A percentile compares a stretch with the other conserved stretches of the same genome.
Conservation (phyloP, 2,113 vertebrate species). For the Gracilinanus agilis region DNA sequence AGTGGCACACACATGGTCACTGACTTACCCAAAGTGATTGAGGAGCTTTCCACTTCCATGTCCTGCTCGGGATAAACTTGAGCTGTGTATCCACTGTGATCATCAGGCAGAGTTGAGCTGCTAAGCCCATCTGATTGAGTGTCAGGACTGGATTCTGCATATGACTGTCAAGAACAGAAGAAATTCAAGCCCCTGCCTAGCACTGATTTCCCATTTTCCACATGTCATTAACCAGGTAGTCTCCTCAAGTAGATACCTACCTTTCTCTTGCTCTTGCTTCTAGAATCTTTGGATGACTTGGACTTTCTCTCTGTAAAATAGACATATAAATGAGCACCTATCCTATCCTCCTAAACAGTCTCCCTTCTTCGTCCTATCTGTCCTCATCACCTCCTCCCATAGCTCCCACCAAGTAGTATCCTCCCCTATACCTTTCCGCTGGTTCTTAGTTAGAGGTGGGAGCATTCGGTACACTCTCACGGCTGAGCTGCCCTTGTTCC, state of each 20-base stretch:
- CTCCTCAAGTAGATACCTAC: conserved; percentile 81
- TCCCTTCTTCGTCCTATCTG: background rate
- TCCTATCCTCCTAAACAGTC: background rate
- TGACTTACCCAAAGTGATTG: conserved; percentile 84
- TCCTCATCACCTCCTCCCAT: background rate
- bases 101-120: conserved; percentile 82
- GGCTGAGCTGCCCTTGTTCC: conserved; percentile 95
- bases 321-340: background rate
- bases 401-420: background rate
- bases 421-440: conserved; percentile 84
- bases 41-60: conserved; percentile 86
- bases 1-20: background rate
- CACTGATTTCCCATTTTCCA: conserved; percentile 6
- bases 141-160: conserved; percentile 75
- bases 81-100: conserved; percentile 82
- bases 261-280: conserved; percentile 87
- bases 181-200: conserved; percentile 7
- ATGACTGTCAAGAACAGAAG: conserved; percentile 63
- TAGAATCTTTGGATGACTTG: conserved; percentile 85
- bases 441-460: conserved; percentile 85
- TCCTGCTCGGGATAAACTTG: conserved; percentile 84
- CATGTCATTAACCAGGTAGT: conserved; percentile 12
- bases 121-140: conserved; percentile 86
- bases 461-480: conserved; percentile 96
- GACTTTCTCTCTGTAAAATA: conserved; percentile 88